These are phyloP conservation scores for Hylomyscus alleni DNA, from an alignment of 2,797 vertebrate species.

Conservation along the genomic window DNA sequence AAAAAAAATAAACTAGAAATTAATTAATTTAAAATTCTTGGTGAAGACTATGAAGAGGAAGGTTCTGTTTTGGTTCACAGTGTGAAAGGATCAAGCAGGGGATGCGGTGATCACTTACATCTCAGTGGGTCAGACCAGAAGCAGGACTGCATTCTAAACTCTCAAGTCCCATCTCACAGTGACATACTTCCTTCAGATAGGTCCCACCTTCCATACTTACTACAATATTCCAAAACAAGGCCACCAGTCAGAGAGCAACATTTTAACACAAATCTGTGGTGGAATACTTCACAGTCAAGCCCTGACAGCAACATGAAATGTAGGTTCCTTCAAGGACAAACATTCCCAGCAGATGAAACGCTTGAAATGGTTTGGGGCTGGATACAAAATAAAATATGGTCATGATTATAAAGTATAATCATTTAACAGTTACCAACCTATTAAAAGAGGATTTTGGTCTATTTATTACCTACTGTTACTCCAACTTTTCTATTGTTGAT, in stretches of 20 bases:
- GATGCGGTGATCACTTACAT: no score
- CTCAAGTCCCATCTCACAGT: background rate
- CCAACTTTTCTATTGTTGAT: background rate
- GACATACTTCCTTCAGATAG: background rate
- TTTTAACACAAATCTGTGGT: no score
- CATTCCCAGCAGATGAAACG: background rate
- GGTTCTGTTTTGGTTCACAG: background rate
- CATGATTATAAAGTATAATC: background rate
- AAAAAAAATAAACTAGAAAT: background rate
- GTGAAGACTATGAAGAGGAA: no score
- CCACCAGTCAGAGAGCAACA: background rate
- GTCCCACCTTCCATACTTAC: no score
- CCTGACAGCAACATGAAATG: background rate
- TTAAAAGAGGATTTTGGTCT: conserved; percentile 46
- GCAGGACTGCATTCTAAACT: background rate
- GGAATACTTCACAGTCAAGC: background rate
- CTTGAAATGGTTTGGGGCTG: background rate
- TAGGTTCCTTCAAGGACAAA: background rate
- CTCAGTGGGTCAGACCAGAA: background rate
- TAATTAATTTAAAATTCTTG: background rate
- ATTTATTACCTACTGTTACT: background rate
- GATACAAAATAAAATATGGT: conserved; percentile 28
- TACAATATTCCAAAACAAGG: background rate
- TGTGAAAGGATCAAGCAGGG: background rate
- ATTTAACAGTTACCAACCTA: background rate